These are phyloP conservation scores for Erebia ligea DNA, from an alignment of 2,888 invertebrate genomes.

Conservation along the genomic window DNA sequence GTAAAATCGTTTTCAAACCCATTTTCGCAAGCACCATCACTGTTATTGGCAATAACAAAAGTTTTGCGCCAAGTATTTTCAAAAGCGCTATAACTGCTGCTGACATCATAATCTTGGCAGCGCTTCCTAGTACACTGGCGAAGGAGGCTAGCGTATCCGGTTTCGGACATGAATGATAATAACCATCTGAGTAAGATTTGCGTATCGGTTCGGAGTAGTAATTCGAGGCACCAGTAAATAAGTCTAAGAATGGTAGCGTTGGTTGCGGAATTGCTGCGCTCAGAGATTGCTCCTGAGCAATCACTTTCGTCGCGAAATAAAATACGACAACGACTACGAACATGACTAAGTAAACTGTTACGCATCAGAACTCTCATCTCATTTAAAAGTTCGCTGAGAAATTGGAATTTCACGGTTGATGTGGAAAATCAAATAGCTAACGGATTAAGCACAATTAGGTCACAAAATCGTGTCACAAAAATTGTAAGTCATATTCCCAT, in stretches of 20 bases:
- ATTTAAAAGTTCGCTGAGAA: constrained; percentile 76
- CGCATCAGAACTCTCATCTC: constrained; percentile 59
- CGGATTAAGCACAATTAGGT: constrained; percentile 62
- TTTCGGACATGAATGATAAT: constrained; percentile 65
- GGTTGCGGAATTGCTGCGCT: constrained; percentile 59
- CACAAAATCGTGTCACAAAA: constrained; percentile 46
- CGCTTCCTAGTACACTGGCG: constrained; percentile 71
- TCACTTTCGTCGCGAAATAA: constrained; percentile 55
- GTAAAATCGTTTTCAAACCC: constrained; percentile 68
- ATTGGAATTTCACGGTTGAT: constrained; percentile 70
- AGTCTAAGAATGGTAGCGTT: constrained; percentile 66
- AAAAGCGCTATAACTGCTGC: constrained; percentile 69
- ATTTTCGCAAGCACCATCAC: constrained; percentile 69
- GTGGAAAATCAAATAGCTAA: constrained; percentile 65
- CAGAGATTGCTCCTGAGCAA: constrained; percentile 66
- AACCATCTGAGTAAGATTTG: constrained; percentile 64
- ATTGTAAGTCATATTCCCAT: constrained; percentile 25
- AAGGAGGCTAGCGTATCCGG: constrained; percentile 67
- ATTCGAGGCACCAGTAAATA: constrained; percentile 68
- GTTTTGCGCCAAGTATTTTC: constrained; percentile 70
- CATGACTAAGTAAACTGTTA: constrained; percentile 75
- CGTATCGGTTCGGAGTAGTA: constrained; percentile 66
- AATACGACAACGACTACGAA: constrained; percentile 63
- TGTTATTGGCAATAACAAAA: constrained; percentile 68
- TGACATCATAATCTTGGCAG: constrained; percentile 77